Conservation (phyloP, 2,797 vertebrate species). For the Sciurus carolinensis region DNA sequence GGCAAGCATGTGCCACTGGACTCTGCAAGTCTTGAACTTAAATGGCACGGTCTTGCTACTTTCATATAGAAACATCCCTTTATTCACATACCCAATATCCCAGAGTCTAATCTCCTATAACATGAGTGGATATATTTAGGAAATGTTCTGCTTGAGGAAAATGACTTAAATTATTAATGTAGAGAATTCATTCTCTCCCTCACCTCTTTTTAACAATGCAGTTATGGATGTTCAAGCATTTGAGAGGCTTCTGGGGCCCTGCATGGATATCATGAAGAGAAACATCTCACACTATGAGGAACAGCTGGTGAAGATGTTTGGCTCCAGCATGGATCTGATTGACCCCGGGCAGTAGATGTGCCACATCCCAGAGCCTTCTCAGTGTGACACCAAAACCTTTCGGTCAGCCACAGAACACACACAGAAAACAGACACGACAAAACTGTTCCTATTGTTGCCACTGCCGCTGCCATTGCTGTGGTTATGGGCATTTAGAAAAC, state of each 20-base stretch:
- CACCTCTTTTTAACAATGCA: conserved; percentile 86
- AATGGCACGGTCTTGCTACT: neutral
- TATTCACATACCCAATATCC: neutral
- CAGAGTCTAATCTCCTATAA: neutral
- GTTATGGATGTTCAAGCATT: conserved; percentile 99
- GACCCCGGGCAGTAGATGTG: conserved; percentile 92
- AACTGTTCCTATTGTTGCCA: conserved; percentile 89
- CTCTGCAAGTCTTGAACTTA: neutral
- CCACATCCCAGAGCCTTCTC: conserved; percentile 88
- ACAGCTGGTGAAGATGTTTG: conserved; percentile 99
- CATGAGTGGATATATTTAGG: neutral
- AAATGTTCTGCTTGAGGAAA: neutral
- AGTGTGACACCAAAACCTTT: conserved; percentile 90
- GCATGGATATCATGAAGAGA: conserved; percentile 99
- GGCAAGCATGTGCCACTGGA: neutral
- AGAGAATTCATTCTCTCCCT: conserved; percentile 54
- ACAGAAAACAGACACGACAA: conserved; percentile 88
- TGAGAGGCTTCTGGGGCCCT: conserved; percentile 98
- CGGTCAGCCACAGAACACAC: conserved; percentile 90
- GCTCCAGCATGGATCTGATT: conserved; percentile 98
- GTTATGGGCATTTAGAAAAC: conserved; percentile 90
- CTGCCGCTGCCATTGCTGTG: conserved; percentile 86
- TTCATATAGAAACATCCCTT: neutral
- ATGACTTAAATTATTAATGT: neutral
- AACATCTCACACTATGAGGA: conserved; percentile 99